phyloP scores from a whole-genome alignment of 2,888 invertebrate species.

The Trypoxylon attenuatum region DNA sequence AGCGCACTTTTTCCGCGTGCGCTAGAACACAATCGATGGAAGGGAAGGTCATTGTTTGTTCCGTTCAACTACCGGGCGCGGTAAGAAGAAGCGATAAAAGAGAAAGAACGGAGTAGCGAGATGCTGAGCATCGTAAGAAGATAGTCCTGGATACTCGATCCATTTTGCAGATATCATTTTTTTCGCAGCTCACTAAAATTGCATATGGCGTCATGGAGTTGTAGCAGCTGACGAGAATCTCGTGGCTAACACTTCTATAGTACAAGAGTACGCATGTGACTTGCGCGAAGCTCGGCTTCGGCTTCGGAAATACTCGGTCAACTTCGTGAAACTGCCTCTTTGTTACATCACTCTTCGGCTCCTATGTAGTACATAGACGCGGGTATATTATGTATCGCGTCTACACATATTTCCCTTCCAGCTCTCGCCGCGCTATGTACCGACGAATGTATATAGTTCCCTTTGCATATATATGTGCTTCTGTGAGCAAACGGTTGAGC shows the following conservation, averaged over 20 bases:
- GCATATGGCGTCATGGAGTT: constrained; percentile 68
- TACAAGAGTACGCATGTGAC: constrained; percentile 47
- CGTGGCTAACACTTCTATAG: constrained; percentile 28
- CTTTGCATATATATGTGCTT: constrained; percentile 45
- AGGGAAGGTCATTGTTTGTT: constrained; percentile 27
- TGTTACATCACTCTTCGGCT: constrained; percentile 71
- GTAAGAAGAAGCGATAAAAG: not conserved
- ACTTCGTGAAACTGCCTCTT: constrained; percentile 65
- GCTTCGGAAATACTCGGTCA: constrained; percentile 61
- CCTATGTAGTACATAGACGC: constrained; percentile 59
- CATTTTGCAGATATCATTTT: constrained; percentile 36
- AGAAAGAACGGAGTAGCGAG: not conserved
- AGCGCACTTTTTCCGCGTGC: constrained; percentile 15
- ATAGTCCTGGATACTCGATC: constrained; percentile 14
- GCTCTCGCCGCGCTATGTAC: constrained; percentile 44
- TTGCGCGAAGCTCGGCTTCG: constrained; percentile 30
- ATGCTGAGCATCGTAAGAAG: not conserved
- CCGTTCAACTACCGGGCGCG: constrained; percentile 4
- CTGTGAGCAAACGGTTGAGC: constrained; percentile 35
- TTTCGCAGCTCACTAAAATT: constrained; percentile 59
- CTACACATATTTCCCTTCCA: constrained; percentile 49
- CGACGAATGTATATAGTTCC: constrained; percentile 31
- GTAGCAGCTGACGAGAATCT: constrained; percentile 62
- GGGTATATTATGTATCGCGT: constrained; percentile 54
- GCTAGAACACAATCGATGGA: constrained; percentile 15